Evolutionary conservation across 2,797 vertebrate species (phyloP).

Genomic region (Halcyon smyrnensis): DNA sequence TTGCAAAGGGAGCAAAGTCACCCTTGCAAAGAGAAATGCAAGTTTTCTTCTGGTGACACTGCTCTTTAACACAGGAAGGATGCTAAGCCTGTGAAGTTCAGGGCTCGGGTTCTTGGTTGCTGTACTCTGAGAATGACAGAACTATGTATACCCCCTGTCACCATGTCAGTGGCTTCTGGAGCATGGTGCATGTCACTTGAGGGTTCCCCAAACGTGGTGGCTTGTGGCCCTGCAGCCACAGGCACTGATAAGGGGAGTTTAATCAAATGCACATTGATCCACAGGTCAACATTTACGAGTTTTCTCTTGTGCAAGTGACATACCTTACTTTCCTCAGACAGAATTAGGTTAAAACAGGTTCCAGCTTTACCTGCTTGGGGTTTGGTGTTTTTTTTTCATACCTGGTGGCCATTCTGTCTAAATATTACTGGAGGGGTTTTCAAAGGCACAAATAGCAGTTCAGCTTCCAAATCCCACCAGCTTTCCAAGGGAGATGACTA

Average conservation of each 20-base stretch:
- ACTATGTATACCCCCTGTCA: background rate
- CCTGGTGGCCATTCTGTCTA: background rate
- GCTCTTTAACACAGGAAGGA: background rate
- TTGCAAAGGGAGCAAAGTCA: background rate
- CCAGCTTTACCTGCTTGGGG: background rate
- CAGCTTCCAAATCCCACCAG: background rate
- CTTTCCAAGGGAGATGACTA: constrained; percentile 21
- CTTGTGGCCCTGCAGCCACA: background rate
- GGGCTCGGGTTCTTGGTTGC: background rate
- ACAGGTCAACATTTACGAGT: background rate
- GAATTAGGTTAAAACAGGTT: background rate
- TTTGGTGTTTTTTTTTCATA: background rate
- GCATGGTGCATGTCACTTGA: background rate
- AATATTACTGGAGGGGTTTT: background rate
- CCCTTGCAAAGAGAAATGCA: background rate
- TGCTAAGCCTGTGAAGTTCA: background rate
- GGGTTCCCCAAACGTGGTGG: background rate
- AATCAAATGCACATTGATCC: background rate
- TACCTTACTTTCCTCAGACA: background rate
- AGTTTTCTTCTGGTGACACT: background rate
- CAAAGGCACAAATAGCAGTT: background rate
- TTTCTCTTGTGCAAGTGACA: background rate
- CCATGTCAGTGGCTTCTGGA: background rate
- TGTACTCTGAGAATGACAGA: background rate
- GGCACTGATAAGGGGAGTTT: background rate